Conservation (phyloP, 1,140 invertebrate species). For the Diorhabda elongata region DNA sequence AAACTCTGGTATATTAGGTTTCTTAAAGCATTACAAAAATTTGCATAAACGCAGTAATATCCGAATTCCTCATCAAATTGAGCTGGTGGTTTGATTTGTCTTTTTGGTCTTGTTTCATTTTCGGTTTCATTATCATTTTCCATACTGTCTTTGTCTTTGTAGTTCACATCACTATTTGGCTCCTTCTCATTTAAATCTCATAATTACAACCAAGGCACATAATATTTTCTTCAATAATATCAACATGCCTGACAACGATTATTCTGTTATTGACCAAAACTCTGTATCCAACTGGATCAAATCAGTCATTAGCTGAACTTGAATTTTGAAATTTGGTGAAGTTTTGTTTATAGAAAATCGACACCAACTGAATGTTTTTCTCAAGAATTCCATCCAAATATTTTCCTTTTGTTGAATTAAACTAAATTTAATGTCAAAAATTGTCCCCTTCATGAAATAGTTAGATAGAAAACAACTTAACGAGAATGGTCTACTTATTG, state of each 20-base stretch:
- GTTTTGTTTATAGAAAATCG: too few relatives aligned
- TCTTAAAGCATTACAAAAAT: constrained; percentile 3
- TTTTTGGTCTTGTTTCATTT: constrained; percentile 8
- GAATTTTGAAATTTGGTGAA: too few relatives aligned
- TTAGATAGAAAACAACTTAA: too few relatives aligned
- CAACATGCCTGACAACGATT: constrained; percentile 5
- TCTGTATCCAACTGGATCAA: not conserved
- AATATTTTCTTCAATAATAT: constrained; percentile 4
- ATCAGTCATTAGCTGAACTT: too few relatives aligned
- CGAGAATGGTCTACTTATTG: too few relatives aligned
- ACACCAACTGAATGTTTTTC: too few relatives aligned
- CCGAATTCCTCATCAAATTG: constrained; percentile 8
- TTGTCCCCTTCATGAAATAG: too few relatives aligned
- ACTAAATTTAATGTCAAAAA: too few relatives aligned
- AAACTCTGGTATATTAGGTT: too few relatives aligned
- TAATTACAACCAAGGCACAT: not conserved
- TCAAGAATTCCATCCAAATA: too few relatives aligned
- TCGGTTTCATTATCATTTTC: constrained; percentile 4
- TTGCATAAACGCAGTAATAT: constrained; percentile 3
- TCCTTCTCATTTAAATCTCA: not conserved
- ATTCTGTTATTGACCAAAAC: constrained; percentile 10
- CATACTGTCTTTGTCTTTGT: not conserved
- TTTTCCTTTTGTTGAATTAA: too few relatives aligned
- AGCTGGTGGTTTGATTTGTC: constrained; percentile 7
- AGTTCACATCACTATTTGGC: not conserved